Evolutionary conservation across 2,797 vertebrate species (phyloP), one percentile per base, ranked within the genome.

Genomic region (Pseudochirops cupreus): DNA sequence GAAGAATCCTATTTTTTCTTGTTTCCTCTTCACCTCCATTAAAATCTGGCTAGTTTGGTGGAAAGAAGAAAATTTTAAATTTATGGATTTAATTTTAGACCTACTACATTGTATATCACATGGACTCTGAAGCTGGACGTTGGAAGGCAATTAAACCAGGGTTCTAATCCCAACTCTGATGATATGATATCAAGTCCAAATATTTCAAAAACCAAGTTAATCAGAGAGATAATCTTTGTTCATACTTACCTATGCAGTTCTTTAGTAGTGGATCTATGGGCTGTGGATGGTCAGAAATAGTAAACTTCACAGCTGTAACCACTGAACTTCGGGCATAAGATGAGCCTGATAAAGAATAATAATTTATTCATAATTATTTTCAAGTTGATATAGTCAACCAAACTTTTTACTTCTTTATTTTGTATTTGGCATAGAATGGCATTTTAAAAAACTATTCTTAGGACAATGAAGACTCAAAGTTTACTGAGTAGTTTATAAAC

Each of bases 221-320:
- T 53, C 50, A 31, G 11, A 29, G 93, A 4, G 16, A 93, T 94
- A 90, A 93, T 21, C 29, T 94, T 94, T 87, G 28, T 93, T 95
- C 93, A 55, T 92, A 97, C 98, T 98, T 98, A 99, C 99, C 99
- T 99, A 99, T 99, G 98, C 99, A 99, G 98, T 99, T 99, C 98
- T 99, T 99, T 97, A 99, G 98, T 57, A 99, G 99, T 0, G 99
- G 99, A 97, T 99, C 99, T 98, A 99, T 99, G 93, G 99, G 99
- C 97, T 99, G 99, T 14, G 99, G 99, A 94, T 99, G 99, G 98
- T 99, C 99, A 96, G 99, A 99, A 98, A 99, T 99, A 56, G 99
- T 99, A 98, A 99, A 99, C 97, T 99, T 99, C 50, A 99, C 99
- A 90, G 99, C 99, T 11, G 99, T 99, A 93, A 99, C 99, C 96